Conservation (phyloP, 2,113 vertebrate genomes). For the Trinectes maculatus region DNA sequence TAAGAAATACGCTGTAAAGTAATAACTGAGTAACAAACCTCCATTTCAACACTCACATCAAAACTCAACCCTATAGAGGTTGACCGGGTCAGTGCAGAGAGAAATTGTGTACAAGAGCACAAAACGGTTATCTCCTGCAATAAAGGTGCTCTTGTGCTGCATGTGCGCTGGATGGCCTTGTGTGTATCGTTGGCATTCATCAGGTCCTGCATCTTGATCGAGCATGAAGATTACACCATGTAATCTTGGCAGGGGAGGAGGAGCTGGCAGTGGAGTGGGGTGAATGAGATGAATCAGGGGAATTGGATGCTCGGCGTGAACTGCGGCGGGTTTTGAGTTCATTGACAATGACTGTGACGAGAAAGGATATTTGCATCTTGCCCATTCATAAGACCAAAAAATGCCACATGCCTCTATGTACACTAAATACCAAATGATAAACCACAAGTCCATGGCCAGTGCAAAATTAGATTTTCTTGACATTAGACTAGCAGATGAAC, state of each 20-base stretch:
- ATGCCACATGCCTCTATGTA: neutral
- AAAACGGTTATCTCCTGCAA: constrained; percentile 67
- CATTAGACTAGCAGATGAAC: neutral
- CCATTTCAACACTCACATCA: constrained; percentile 35
- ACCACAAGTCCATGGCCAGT: neutral
- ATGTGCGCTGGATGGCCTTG: constrained; percentile 53
- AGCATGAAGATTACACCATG: constrained; percentile 67
- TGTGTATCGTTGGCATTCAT: constrained; percentile 73
- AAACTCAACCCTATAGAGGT: constrained; percentile 51
- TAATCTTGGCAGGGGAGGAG: constrained; percentile 62
- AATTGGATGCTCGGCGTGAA: constrained; percentile 52
- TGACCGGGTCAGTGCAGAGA: constrained; percentile 67
- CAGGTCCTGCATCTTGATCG: constrained; percentile 71
- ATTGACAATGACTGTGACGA: constrained; percentile 22
- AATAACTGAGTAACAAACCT: constrained; percentile 49
- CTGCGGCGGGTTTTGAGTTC: constrained; percentile 24
- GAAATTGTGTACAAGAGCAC: constrained; percentile 59
- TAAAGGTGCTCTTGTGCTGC: constrained; percentile 59
- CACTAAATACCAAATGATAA: constrained; percentile 13
- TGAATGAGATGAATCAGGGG: constrained; percentile 67
- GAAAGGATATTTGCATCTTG: constrained; percentile 7
- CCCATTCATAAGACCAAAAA: constrained; percentile 15
- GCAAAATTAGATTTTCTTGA: neutral
- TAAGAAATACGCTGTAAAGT: constrained; percentile 51
- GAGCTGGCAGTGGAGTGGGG: constrained; percentile 37